A percentile compares a stretch with the other conserved stretches of the same genome.
Evolutionary conservation across 2,888 invertebrate genomes (phyloP).

Genomic region (Crematogaster levior): DNA sequence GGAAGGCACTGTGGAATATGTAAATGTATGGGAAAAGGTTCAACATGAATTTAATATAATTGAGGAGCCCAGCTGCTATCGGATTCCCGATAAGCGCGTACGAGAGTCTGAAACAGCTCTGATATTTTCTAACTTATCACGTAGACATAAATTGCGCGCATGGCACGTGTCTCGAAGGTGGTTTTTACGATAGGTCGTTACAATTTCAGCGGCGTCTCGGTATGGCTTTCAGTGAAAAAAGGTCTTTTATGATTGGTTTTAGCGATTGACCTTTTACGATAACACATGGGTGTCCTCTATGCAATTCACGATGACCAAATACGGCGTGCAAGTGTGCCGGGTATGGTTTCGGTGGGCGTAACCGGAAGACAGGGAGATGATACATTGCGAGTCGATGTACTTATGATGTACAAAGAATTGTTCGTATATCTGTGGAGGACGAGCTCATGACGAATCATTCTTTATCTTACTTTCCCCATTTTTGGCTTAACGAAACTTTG

Average conservation of each 20-base stretch:
- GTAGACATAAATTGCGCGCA: constrained; percentile 64
- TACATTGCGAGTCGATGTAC: neutral
- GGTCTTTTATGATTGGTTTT: neutral
- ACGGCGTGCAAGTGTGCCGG: neutral
- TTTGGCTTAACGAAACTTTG: neutral
- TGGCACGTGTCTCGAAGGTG: constrained; percentile 59
- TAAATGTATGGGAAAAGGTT: neutral
- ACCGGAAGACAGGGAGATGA: constrained; percentile 23
- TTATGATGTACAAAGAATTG: neutral
- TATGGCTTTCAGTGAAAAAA: constrained; percentile 50
- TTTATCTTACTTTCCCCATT: neutral
- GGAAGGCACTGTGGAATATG: neutral
- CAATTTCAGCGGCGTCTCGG: constrained; percentile 55
- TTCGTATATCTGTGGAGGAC: neutral
- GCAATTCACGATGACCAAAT: neutral
- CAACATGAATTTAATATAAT: constrained; percentile 24
- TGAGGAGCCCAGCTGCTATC: neutral
- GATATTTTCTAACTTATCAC: constrained; percentile 53
- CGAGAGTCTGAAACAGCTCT: neutral
- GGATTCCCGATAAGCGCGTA: constrained; percentile 4
- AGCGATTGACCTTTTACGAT: neutral
- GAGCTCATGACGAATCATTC: neutral
- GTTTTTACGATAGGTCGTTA: constrained; percentile 55
- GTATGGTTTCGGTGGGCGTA: constrained; percentile 23
- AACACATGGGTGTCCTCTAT: neutral